Percentiles rank a stretch among this genome's conserved stretches.
Conservation (phyloP, 2,888 invertebrate genomes). For the Drosophila cognata region DNA sequence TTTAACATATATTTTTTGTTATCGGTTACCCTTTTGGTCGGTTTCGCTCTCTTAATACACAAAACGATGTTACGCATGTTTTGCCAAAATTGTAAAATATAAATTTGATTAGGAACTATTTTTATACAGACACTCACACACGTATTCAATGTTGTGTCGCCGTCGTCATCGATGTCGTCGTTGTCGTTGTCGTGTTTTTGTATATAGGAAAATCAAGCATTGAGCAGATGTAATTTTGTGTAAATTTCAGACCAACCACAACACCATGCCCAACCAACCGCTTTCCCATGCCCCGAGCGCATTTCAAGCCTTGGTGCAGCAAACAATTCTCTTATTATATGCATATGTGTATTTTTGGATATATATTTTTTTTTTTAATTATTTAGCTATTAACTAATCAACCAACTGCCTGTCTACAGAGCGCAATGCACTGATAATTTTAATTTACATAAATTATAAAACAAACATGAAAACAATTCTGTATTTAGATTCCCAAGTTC, state of each 20-base stretch:
- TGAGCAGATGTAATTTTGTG: constrained; percentile 59
- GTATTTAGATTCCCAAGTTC: constrained; percentile 45
- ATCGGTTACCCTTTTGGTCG: constrained; percentile 28
- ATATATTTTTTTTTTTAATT: constrained; percentile 27
- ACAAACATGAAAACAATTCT: constrained; percentile 19
- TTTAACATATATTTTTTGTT: constrained; percentile 8
- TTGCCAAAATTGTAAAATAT: constrained; percentile 24
- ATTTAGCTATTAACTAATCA: constrained; percentile 57
- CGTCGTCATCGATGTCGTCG: constrained; percentile 47
- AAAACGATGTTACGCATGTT: constrained; percentile 30
- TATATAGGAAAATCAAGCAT: constrained; percentile 54
- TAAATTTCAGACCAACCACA: constrained; percentile 42
- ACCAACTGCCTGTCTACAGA: constrained; percentile 78
- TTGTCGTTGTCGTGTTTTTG: constrained; percentile 58
- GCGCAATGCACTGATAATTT: constrained; percentile 82
- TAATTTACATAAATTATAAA: constrained; percentile 66
- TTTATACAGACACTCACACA: constrained; percentile 28
- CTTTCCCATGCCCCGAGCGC: constrained; percentile 27
- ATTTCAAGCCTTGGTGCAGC: constrained; percentile 63
- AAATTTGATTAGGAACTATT: constrained; percentile 27
- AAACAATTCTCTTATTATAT: constrained; percentile 52
- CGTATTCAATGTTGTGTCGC: constrained; percentile 30
- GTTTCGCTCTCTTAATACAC: constrained; percentile 52
- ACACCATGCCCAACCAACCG: neutral
- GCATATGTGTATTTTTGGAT: constrained; percentile 18